These are phyloP conservation scores for Rhinoderma darwinii DNA, from an alignment of 2,113 vertebrate species.

Conservation along the genomic window DNA sequence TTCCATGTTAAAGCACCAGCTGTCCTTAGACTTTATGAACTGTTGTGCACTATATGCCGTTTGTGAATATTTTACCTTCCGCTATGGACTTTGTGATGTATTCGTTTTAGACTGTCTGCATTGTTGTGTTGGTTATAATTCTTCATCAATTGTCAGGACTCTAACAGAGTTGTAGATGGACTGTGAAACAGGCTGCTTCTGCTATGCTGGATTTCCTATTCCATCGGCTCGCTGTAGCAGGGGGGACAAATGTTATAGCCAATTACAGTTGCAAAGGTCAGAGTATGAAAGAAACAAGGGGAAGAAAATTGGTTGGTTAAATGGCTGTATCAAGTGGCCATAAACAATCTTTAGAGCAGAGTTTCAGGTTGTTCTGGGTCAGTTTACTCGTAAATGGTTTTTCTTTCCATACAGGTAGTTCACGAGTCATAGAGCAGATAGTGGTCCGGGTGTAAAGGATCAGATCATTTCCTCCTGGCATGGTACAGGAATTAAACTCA, in stretches of 20 bases:
- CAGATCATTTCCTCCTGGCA: constrained; percentile 11
- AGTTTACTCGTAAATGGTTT: constrained; percentile 44
- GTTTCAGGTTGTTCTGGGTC: constrained; percentile 42
- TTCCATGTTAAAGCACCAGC: no score
- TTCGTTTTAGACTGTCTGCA: not conserved
- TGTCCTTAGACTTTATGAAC: not conserved
- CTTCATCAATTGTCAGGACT: constrained; percentile 23
- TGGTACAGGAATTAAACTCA: not conserved
- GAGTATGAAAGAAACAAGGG: constrained; percentile 31
- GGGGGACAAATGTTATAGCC: not conserved
- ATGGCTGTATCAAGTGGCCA: constrained; percentile 26
- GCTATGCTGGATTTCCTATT: constrained; percentile 27
- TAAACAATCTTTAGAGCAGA: constrained; percentile 36
- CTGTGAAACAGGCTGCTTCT: constrained; percentile 26
- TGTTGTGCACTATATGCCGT: not conserved
- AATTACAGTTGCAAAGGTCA: constrained; percentile 40
- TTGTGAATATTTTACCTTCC: not conserved
- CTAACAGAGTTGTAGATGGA: constrained; percentile 30
- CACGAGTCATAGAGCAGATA: constrained; percentile 2
- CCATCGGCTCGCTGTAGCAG: constrained; percentile 36
- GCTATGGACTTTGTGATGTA: not conserved
- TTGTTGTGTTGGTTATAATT: constrained; percentile 22
- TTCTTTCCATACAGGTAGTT: constrained; percentile 29
- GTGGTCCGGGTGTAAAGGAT: constrained; percentile 10
- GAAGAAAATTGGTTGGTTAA: constrained; percentile 54